Evolutionary conservation across 2,888 invertebrate species (phyloP), one percentile per base, ranked within the genome.

Genomic region (Harmothoe impar): DNA sequence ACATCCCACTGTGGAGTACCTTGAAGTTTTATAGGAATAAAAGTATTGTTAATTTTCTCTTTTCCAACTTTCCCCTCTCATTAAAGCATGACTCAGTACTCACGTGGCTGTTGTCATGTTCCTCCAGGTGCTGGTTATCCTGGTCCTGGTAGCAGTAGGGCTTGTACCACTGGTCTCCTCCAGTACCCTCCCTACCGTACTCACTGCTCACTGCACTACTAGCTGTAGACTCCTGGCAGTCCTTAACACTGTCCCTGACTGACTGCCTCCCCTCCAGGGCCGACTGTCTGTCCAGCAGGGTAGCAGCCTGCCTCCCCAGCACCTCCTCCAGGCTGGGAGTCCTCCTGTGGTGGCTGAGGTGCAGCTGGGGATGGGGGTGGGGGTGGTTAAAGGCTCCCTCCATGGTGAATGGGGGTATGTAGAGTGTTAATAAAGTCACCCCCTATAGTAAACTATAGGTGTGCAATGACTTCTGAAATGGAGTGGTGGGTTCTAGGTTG

Each of bases 31-130:
- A n/a, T n/a, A n/a, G n/a, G n/a, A n/a, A n/a, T n/a, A n/a, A n/a
- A n/a, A n/a, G n/a, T n/a, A n/a, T n/a, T n/a, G n/a, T n/a, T n/a
- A n/a, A n/a, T n/a, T n/a, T n/a, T n/a, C n/a, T n/a, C n/a, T n/a
- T n/a, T 43, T 43, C 10, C 43, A 43, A 43, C 43, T 43, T 43
- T 43, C 43, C 43, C 43, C 10, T 43, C 43, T 43, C 43, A 43
- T 7, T 43, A 43, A 43, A 43, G 3, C 5, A 62, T 62, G 62
- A 62, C 7, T n/a, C 10, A n/a, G 62, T n/a, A 62, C 62, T 62
- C 62, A 62, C 62, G 62, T 62, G 62, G 62, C 62, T 62, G 62
- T 62, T 62, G 62, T 62, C 62, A 62, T 62, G 62, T n/a, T 62
- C 62, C 62, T 62, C 62, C 62, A n/a, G 62, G 20, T 62, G 43